Conservation (phyloP, 2,113 vertebrate genomes). For the Corapipo altera region DNA sequence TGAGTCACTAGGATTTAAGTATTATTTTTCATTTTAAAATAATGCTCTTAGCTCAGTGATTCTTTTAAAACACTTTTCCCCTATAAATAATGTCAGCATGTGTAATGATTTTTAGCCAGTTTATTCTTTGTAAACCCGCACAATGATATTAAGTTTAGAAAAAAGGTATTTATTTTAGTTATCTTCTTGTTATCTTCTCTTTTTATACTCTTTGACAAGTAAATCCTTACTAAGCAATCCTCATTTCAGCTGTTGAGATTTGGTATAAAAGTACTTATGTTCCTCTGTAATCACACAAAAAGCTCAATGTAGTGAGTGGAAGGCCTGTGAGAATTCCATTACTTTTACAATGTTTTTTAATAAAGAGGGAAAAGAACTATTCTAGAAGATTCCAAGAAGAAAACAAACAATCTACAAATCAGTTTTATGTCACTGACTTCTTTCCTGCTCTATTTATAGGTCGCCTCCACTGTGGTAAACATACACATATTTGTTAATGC, state of each 20-base stretch:
- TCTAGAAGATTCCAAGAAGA: not conserved
- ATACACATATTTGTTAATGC: not conserved
- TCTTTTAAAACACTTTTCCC: not conserved
- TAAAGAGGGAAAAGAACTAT: not conserved
- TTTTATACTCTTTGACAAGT: constrained; percentile 23
- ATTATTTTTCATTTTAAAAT: not conserved
- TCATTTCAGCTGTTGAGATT: not conserved
- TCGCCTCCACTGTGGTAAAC: not conserved
- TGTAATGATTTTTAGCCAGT: not conserved
- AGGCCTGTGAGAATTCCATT: not conserved
- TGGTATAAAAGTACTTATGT: not conserved
- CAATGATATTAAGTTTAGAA: constrained; percentile 18
- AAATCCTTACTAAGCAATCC: not conserved
- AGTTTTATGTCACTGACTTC: not conserved
- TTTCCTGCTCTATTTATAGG: not conserved
- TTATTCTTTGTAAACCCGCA: constrained; percentile 1
- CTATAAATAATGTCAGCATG: not conserved
- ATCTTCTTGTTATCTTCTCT: not conserved
- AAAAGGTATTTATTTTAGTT: not conserved
- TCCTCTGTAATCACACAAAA: not conserved
- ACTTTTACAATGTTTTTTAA: not conserved
- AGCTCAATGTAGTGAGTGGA: not conserved
- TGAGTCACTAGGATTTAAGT: constrained; percentile 25
- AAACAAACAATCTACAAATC: not conserved
- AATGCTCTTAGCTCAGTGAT: not conserved